A percentile compares a stretch with the other conserved stretches of the same genome.
These are phyloP conservation scores for Dermochelys coriacea DNA, from an alignment of 2,797 vertebrate species.

Conservation along the genomic window DNA sequence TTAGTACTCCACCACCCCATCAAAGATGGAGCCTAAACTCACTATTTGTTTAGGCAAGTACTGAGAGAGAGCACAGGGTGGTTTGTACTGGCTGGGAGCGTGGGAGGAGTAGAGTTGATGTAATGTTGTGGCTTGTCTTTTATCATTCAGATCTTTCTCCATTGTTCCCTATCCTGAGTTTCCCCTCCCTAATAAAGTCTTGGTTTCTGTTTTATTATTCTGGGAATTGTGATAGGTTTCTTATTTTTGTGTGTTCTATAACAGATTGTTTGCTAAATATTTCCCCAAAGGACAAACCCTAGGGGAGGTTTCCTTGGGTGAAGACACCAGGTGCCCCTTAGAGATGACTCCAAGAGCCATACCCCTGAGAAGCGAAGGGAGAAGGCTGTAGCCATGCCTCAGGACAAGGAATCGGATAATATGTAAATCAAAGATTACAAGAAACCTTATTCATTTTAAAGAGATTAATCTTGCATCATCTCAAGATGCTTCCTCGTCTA, in stretches of 20 bases:
- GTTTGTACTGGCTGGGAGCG: background rate
- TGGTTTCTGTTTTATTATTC: background rate
- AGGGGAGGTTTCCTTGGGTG: background rate
- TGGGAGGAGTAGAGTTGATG: background rate
- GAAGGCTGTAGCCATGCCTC: background rate
- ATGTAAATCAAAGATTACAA: background rate
- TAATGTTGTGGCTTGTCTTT: background rate
- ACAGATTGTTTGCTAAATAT: too few species aligned
- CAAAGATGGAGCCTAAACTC: background rate
- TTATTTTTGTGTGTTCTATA: background rate
- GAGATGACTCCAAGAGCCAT: background rate
- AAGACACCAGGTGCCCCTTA: background rate
- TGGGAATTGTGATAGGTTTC: background rate
- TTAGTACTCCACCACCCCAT: background rate
- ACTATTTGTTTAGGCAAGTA: background rate
- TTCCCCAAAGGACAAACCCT: background rate
- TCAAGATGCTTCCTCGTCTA: background rate
- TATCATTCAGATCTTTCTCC: background rate
- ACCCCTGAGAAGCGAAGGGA: background rate
- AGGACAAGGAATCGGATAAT: background rate
- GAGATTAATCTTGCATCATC: background rate
- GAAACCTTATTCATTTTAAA: background rate
- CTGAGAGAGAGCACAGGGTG: background rate
- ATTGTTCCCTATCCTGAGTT: background rate
- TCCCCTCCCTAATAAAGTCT: background rate